A percentile compares a stretch with the other conserved stretches of the same genome.
These are phyloP conservation scores for Varanus salvator DNA, from an alignment of 2,113 vertebrate genomes.

Conservation along the genomic window DNA sequence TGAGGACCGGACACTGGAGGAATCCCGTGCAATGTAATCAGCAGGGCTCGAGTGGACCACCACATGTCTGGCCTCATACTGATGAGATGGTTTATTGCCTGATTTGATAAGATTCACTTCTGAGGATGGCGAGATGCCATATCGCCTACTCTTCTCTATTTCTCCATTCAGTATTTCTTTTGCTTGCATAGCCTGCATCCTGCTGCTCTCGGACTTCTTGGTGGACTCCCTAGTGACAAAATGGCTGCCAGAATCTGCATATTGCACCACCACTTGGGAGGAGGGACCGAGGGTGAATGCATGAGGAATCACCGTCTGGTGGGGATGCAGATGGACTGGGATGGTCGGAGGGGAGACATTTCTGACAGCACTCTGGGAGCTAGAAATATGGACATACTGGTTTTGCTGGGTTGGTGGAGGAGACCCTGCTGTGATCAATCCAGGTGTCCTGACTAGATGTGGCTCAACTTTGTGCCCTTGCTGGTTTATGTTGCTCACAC, in stretches of 20 bases:
- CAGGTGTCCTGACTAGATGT: constrained; percentile 83
- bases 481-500: constrained; percentile 82
- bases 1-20: constrained; percentile 85
- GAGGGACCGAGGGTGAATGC: constrained; percentile 85
- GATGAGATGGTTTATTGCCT: constrained; percentile 81
- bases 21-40: constrained; percentile 87
- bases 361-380: constrained; percentile 84
- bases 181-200: constrained; percentile 79
- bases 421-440: constrained; percentile 82
- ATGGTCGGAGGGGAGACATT: constrained; percentile 84
- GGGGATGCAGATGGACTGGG: constrained; percentile 87
- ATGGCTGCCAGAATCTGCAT: constrained; percentile 82
- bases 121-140: constrained; percentile 68
- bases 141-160: constrained; percentile 87
- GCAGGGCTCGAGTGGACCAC: constrained; percentile 83
- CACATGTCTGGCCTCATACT: constrained; percentile 90
- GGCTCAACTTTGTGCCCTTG: constrained; percentile 85
- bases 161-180: constrained; percentile 94
- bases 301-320: constrained; percentile 88
- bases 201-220: constrained; percentile 85
- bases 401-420: constrained; percentile 83
- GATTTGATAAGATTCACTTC: constrained; percentile 81
- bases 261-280: constrained; percentile 91
- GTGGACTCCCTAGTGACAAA: constrained; percentile 75
- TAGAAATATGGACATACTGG: constrained; percentile 94